Conservation (phyloP, 2,113 vertebrate genomes). For the Channa argus region DNA sequence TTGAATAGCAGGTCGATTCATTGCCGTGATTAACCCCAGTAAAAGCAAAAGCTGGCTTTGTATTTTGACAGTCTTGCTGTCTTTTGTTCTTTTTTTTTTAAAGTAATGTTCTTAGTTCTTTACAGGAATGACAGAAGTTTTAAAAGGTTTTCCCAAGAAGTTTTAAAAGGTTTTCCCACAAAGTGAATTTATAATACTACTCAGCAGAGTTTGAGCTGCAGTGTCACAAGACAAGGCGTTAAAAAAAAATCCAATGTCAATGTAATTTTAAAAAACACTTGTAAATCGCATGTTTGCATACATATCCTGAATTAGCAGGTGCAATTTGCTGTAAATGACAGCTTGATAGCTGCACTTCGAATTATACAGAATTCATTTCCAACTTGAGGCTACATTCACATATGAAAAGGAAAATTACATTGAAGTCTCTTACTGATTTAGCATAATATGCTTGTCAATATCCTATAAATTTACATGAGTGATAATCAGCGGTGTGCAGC, state of each 20-base stretch:
- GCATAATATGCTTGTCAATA: conserved; percentile 15
- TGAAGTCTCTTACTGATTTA: background rate
- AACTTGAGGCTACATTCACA: conserved; percentile 1
- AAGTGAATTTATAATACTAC: conserved; percentile 13
- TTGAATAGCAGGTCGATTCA: conserved; percentile 1
- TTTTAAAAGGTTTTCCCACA: background rate
- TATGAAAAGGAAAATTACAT: conserved; percentile 22
- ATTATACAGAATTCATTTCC: conserved; percentile 7
- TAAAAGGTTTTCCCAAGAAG: background rate
- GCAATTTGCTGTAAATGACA: conserved; percentile 18
- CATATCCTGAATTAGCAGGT: conserved; percentile 7
- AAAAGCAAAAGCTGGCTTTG: conserved; percentile 5
- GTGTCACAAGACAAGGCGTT: background rate
- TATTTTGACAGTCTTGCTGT: background rate
- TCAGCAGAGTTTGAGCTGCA: conserved; percentile 2
- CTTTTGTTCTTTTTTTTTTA: conserved; percentile 14
- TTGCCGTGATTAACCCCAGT: background rate
- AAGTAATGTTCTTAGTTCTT: background rate
- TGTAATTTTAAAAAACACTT: background rate
- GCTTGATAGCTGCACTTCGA: conserved; percentile 20
- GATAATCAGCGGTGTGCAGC: conserved; percentile 17
- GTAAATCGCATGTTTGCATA: background rate
- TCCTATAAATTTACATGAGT: conserved; percentile 17
- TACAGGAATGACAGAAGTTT: background rate
- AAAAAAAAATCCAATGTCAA: background rate